A percentile compares a stretch with the other conserved stretches of the same genome.
Evolutionary conservation across 2,888 invertebrate species (phyloP).

Genomic region (Plemyria rubiginata): DNA sequence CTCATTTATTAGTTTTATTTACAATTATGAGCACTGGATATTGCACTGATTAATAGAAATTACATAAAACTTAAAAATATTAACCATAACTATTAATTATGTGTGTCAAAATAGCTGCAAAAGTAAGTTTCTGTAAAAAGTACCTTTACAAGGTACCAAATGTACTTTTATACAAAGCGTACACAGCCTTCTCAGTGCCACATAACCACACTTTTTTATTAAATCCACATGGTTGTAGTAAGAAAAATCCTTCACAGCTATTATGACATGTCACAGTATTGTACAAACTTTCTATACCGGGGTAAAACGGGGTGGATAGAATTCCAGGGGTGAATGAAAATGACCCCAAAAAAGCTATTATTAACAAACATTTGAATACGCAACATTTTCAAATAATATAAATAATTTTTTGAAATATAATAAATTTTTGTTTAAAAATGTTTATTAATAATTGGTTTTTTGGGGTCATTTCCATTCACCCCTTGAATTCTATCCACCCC

Average conservation of each 20-base stretch:
- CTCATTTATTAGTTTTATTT: neutral
- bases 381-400: too few species aligned
- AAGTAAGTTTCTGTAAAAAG: neutral
- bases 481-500: too few species aligned
- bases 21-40: slow-evolving; percentile 17
- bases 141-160: neutral
- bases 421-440: too few species aligned
- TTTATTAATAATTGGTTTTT: too few species aligned
- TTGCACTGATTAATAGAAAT: slow-evolving; percentile 22
- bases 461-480: too few species aligned
- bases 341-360: too few species aligned
- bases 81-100: slow-evolving; percentile 15
- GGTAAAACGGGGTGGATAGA: too few species aligned
- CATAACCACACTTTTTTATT: too few species aligned
- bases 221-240: neutral
- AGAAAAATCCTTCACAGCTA: slow-evolving; percentile 3
- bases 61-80: slow-evolving; percentile 22
- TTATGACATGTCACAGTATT: slow-evolving; percentile 34
- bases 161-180: neutral
- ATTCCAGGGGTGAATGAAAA: too few species aligned
- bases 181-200: neutral
- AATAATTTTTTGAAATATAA: too few species aligned
- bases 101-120: slow-evolving; percentile 9
- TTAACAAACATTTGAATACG: too few species aligned
- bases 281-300: slow-evolving; percentile 44